These are phyloP conservation scores for Rhynchotus rufescens DNA, from an alignment of 2,797 vertebrate species.

Conservation along the genomic window DNA sequence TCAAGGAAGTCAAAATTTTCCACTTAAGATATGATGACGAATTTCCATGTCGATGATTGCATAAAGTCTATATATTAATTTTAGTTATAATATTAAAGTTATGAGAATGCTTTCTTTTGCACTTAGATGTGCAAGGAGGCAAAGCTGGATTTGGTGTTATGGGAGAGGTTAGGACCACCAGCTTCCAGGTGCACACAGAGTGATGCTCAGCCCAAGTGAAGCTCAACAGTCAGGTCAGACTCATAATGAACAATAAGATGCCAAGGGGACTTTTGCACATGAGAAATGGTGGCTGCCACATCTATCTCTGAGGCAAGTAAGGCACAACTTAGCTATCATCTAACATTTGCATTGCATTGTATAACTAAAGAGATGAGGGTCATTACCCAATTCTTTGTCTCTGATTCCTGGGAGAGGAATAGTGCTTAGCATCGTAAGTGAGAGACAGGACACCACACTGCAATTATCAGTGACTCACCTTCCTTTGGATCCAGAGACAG, in stretches of 20 bases:
- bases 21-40: neutral
- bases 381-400: neutral
- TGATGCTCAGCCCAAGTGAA: neutral
- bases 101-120: neutral
- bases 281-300: neutral
- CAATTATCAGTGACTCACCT: slow-evolving; percentile 12
- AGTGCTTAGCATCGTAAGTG: neutral
- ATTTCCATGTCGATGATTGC: neutral
- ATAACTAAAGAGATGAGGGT: neutral
- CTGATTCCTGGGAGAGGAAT: neutral
- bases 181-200: neutral
- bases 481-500: neutral
- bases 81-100: neutral
- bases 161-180: neutral
- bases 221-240: neutral
- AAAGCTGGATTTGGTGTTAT: neutral
- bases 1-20: neutral
- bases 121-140: neutral
- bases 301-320: neutral
- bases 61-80: neutral
- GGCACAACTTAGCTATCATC: neutral
- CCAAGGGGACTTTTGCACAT: rapidly evolving
- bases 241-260: neutral
- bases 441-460: neutral
- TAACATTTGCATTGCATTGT: neutral